Percentiles rank a stretch among this genome's conserved stretches.
Conservation (phyloP, 2,888 invertebrate genomes). For the Brachypterus glaber region DNA sequence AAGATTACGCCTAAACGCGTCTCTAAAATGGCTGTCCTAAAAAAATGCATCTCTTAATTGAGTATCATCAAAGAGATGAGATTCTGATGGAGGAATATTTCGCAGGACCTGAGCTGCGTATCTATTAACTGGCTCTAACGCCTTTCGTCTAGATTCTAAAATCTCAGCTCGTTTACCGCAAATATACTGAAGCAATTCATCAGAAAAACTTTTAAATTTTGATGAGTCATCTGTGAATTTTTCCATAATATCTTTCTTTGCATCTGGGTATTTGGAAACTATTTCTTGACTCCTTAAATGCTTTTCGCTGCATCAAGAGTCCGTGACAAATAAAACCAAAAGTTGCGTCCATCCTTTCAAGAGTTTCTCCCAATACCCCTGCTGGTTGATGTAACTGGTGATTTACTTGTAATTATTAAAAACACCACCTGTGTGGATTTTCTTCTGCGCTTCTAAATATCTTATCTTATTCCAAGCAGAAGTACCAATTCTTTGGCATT, state of each 20-base stretch:
- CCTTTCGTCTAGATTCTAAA: slow-evolving; percentile 2
- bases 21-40: no score
- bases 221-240: neutral
- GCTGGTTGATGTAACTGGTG: neutral
- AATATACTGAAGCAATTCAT: slow-evolving; percentile 1
- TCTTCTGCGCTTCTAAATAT: slow-evolving; percentile 1
- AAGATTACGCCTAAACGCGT: no score
- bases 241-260: neutral
- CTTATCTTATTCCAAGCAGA: neutral
- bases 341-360: no score
- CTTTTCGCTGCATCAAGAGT: neutral
- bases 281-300: neutral
- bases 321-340: neutral
- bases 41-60: slow-evolving; percentile 3
- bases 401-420: neutral
- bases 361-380: no score
- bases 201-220: neutral
- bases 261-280: neutral
- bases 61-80: slow-evolving; percentile 3
- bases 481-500: neutral
- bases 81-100: slow-evolving; percentile 2
- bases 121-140: neutral
- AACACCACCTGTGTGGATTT: neutral
- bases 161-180: slow-evolving; percentile 5
- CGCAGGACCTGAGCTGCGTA: neutral